Evolutionary conservation across 92 coral and sea anemone genomes (phyloP).

Genomic region (Ricordea florida): DNA sequence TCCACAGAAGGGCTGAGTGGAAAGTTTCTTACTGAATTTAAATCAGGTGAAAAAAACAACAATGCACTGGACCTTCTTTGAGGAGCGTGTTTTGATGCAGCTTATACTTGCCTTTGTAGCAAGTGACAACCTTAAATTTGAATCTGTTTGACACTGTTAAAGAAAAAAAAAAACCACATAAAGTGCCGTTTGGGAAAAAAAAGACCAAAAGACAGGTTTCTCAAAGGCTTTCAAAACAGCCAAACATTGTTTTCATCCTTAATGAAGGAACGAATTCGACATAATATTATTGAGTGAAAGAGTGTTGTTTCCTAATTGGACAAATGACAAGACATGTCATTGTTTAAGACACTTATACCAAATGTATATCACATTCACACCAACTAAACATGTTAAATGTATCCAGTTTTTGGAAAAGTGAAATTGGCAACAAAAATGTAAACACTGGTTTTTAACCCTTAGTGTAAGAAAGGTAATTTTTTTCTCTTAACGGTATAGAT

Average conservation of each 20-base stretch:
- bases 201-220: conserved; percentile 54
- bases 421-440: no score
- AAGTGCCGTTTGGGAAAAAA: conserved; percentile 16
- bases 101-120: conserved; percentile 45
- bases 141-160: conserved; percentile 24
- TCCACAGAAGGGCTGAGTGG: conserved; percentile 45
- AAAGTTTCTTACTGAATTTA: conserved; percentile 30
- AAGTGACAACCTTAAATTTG: conserved; percentile 40
- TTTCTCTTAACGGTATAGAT: no score
- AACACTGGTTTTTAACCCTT: no score
- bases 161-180: conserved; percentile 17
- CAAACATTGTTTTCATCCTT: conserved; percentile 41
- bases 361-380: no score
- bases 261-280: conserved; percentile 48
- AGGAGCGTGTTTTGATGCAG: conserved; percentile 62
- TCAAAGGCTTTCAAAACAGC: conserved; percentile 30
- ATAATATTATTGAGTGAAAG: conserved; percentile 37
- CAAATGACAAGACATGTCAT: no score
- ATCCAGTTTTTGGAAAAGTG: no score
- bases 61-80: conserved; percentile 66
- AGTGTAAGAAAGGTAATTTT: no score
- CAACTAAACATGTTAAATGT: no score
- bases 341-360: no score
- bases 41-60: conserved; percentile 52
- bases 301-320: no score